phyloP scores from a whole-genome alignment of 2,113 vertebrate genomes.

The Oxyruncus cristatus region DNA sequence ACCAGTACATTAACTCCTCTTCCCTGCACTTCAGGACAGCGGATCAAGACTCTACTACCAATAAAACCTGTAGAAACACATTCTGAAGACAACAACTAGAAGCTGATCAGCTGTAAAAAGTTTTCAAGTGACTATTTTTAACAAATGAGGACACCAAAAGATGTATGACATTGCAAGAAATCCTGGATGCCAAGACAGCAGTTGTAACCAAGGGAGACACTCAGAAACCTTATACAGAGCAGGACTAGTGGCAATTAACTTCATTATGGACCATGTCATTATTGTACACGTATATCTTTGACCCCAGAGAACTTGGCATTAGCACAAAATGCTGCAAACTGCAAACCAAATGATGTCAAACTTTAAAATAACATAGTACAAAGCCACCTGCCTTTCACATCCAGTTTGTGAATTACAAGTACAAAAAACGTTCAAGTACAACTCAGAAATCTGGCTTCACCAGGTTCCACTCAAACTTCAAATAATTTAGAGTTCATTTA shows the following conservation, averaged over 20 bases:
- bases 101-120: neutral
- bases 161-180: neutral
- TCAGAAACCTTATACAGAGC: neutral
- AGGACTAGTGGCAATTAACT: neutral
- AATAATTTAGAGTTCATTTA: neutral
- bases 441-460: neutral
- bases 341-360: neutral
- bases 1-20: neutral
- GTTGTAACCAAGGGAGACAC: neutral
- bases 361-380: neutral
- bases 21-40: neutral
- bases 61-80: neutral
- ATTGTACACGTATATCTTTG: neutral
- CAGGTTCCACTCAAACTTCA: neutral
- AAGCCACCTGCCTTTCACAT: neutral
- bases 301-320: neutral
- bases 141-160: neutral
- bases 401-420: neutral
- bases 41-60: neutral
- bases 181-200: neutral
- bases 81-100: neutral
- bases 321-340: neutral
- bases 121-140: neutral
- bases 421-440: neutral
- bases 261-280: neutral